Percentiles rank a stretch among this genome's conserved stretches.
Conservation (phyloP, 2,113 vertebrate genomes). For the Nothobranchius kuhntae region DNA sequence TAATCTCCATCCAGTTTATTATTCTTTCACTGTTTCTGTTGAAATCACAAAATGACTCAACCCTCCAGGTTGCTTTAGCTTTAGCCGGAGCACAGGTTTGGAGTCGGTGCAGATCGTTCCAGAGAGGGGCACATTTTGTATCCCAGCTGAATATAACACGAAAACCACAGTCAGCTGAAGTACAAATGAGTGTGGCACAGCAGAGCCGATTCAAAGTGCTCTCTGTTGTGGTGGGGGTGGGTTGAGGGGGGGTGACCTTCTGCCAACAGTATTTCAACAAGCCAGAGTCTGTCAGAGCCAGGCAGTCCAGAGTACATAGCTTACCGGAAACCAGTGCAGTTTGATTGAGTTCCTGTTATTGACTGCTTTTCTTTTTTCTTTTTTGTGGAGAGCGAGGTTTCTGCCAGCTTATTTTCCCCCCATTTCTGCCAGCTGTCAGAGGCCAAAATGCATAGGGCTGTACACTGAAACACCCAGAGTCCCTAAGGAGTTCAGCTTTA, state of each 20-base stretch:
- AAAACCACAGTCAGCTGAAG: constrained; percentile 71
- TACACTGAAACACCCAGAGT: constrained; percentile 47
- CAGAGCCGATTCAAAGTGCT: constrained; percentile 56
- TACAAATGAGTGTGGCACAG: constrained; percentile 74
- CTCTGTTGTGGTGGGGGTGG: constrained; percentile 70
- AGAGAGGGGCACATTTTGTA: constrained; percentile 42
- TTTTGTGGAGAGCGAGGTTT: constrained; percentile 59
- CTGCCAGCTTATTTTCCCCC: constrained; percentile 66
- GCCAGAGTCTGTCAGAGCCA: constrained; percentile 71
- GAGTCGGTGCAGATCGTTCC: constrained; percentile 36
- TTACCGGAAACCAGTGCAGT: constrained; percentile 87
- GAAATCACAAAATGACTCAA: constrained; percentile 32
- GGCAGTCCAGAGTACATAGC: constrained; percentile 70
- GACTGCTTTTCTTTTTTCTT: constrained; percentile 72
- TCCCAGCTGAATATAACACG: constrained; percentile 58
- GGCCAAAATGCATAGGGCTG: constrained; percentile 63
- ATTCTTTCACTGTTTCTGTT: constrained; percentile 21
- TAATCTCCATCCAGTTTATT: too few species aligned
- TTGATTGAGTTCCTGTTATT: constrained; percentile 96
- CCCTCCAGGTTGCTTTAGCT: constrained; percentile 56
- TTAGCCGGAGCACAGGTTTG: constrained; percentile 36
- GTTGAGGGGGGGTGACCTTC: constrained; percentile 31
- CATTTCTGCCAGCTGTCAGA: constrained; percentile 68
- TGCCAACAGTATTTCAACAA: constrained; percentile 69
- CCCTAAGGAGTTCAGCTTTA: constrained; percentile 49